Conservation (phyloP, 2,888 invertebrate species). For the Deladenus siricidicola region DNA sequence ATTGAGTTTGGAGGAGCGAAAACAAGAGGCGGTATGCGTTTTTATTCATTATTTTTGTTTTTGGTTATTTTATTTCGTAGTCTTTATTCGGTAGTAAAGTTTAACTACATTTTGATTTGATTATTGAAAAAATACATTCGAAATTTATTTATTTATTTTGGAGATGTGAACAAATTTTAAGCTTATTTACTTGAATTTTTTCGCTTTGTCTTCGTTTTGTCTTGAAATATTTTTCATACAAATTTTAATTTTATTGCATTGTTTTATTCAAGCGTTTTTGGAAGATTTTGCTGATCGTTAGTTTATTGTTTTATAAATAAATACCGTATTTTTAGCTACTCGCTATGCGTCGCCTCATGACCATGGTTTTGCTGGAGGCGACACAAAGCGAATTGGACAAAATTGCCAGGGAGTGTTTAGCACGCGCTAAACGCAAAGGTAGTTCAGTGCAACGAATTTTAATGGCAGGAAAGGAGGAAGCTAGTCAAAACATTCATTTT, state of each 20-base stretch:
- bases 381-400: constrained; percentile 68
- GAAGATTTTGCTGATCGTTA: too few species aligned
- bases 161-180: too few species aligned
- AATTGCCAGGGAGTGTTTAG: constrained; percentile 8
- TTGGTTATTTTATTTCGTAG: neutral
- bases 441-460: too few species aligned
- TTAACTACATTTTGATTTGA: neutral
- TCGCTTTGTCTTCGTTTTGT: too few species aligned
- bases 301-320: too few species aligned
- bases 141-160: too few species aligned
- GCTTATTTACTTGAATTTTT: too few species aligned
- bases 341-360: constrained; percentile 59
- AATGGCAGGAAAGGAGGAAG: too few species aligned
- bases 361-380: constrained; percentile 85
- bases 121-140: neutral
- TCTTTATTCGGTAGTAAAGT: too few species aligned
- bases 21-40: constrained; percentile 12
- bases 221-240: too few species aligned
- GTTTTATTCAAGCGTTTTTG: too few species aligned
- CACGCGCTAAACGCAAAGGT: constrained; percentile 14
- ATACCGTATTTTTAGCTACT: constrained; percentile 24
- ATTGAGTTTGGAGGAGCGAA: constrained; percentile 9
- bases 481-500: neutral
- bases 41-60: neutral
- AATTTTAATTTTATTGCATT: too few species aligned